Percentiles rank a stretch among this genome's conserved stretches.
Conservation (phyloP, 2,113 vertebrate genomes). For the Petrocephalus microphthalmus region DNA sequence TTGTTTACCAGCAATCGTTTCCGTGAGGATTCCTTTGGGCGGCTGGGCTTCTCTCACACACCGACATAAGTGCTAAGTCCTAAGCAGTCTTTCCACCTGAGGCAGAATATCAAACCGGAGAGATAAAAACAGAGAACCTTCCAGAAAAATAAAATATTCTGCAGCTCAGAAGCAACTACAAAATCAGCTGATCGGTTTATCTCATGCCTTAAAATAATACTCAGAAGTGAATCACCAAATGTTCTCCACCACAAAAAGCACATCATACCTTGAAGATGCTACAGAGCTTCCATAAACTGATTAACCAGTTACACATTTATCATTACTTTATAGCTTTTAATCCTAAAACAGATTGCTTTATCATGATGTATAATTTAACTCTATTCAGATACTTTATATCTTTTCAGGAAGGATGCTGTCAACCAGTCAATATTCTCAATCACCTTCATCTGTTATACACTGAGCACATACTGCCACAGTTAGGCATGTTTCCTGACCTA, state of each 20-base stretch:
- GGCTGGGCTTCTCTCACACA: background rate
- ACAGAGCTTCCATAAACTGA: background rate
- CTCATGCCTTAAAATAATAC: background rate
- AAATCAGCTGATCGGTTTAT: background rate
- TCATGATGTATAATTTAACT: background rate
- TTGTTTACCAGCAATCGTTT: background rate
- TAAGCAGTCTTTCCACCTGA: background rate
- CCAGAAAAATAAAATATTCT: background rate
- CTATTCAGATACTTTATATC: background rate
- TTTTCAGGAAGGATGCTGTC: conserved; percentile 1
- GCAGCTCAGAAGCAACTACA: background rate
- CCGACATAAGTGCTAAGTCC: background rate
- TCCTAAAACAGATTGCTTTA: background rate
- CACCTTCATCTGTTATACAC: background rate
- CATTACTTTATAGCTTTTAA: background rate
- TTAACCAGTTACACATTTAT: background rate
- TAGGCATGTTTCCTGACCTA: background rate
- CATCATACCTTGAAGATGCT: background rate
- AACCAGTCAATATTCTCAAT: background rate
- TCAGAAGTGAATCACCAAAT: background rate
- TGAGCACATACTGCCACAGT: background rate
- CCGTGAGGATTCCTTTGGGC: background rate
- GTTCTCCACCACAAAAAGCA: background rate
- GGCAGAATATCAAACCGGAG: background rate
- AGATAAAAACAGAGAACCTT: background rate